Evolutionary conservation across 2,888 invertebrate genomes (phyloP).

Genomic region (Blera fallax): DNA sequence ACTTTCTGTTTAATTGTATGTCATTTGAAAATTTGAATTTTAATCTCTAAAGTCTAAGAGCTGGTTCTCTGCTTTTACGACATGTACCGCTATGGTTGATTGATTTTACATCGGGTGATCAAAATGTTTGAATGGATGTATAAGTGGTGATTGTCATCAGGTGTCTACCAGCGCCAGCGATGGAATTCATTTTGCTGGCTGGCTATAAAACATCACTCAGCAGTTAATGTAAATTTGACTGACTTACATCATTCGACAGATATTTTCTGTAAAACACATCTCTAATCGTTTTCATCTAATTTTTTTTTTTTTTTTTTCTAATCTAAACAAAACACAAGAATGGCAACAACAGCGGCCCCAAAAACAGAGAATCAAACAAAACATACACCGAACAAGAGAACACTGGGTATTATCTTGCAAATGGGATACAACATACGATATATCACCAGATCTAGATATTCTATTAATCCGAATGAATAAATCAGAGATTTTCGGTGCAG

Average conservation of each 20-base stretch:
- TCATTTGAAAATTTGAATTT: neutral
- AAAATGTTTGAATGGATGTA: neutral
- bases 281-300: neutral
- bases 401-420: conserved; percentile 3
- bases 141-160: neutral
- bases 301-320: no score
- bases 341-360: neutral
- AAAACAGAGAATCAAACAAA: neutral
- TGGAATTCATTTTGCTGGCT: neutral
- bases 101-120: neutral
- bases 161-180: neutral
- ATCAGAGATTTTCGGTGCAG: neutral
- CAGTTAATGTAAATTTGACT: neutral
- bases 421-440: neutral
- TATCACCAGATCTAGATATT: neutral
- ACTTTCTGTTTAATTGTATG: neutral
- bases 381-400: neutral
- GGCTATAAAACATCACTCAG: neutral
- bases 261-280: neutral
- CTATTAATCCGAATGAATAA: neutral
- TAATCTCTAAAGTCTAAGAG: neutral
- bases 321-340: neutral
- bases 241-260: neutral
- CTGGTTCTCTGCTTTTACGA: neutral
- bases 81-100: conserved; percentile 1